These are phyloP conservation scores for Erinaceus europaeus DNA, from an alignment of 2,113 vertebrate species.

Conservation along the genomic window DNA sequence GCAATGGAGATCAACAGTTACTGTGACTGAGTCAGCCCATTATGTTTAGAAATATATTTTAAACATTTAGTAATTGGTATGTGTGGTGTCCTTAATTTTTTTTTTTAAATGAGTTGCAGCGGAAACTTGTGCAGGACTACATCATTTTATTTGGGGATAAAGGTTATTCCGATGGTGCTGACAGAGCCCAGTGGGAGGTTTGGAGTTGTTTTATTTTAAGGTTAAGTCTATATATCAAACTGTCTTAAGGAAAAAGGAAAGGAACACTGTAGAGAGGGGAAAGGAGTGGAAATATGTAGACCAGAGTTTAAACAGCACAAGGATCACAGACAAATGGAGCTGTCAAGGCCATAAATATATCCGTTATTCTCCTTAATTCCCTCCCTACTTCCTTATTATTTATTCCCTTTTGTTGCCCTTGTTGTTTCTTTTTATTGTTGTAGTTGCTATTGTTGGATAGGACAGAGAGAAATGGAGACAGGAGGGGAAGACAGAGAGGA, in stretches of 20 bases:
- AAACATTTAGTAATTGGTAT: constrained; percentile 75
- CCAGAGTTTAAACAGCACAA: no score
- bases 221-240: not conserved
- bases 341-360: not conserved
- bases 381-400: not conserved
- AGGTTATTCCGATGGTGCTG: not conserved
- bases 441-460: no score
- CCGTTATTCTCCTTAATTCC: not conserved
- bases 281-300: constrained; percentile 9
- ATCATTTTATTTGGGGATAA: not conserved
- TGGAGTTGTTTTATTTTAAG: not conserved
- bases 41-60: constrained; percentile 81
- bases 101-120: no score
- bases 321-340: no score
- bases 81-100: constrained; percentile 72
- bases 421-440: no score
- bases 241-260: not conserved
- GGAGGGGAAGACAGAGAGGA: no score
- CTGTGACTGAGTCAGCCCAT: constrained; percentile 64
- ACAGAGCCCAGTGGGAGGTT: not conserved
- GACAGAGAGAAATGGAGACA: no score
- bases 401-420: no score
- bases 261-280: not conserved
- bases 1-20: constrained; percentile 66
- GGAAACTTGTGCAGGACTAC: no score